Evolutionary conservation across 2,888 invertebrate genomes (phyloP).

Genomic region (Xestia sexstrigata): DNA sequence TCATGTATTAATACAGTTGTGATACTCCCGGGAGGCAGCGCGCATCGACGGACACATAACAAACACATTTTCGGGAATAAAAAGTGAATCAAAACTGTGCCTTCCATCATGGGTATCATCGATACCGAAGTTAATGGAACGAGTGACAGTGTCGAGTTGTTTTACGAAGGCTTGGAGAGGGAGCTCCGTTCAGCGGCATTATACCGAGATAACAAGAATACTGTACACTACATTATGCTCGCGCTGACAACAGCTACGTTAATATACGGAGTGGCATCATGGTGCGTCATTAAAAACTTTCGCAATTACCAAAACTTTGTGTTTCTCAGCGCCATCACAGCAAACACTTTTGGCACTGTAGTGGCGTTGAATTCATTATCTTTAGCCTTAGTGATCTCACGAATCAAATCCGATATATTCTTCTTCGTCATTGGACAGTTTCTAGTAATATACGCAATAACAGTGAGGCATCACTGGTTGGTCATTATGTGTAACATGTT

Average conservation of each 20-base stretch:
- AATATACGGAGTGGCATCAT: background rate
- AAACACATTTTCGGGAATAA: background rate
- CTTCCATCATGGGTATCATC: background rate
- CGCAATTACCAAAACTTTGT: conserved; percentile 9
- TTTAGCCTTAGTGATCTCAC: background rate
- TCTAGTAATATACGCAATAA: background rate
- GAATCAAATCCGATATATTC: background rate
- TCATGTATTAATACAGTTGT: background rate
- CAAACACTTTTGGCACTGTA: background rate
- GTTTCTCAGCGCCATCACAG: background rate
- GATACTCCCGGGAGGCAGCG: background rate
- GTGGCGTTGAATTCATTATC: background rate
- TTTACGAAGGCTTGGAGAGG: background rate
- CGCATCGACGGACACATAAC: background rate
- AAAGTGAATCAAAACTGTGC: background rate
- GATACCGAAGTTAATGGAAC: background rate
- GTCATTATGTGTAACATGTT: background rate
- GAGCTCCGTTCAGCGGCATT: background rate
- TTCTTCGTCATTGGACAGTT: background rate
- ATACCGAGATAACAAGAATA: background rate
- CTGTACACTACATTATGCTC: background rate
- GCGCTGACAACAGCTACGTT: background rate
- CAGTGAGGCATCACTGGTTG: background rate
- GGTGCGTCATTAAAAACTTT: background rate
- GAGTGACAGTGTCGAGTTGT: background rate